Evolutionary conservation across 2,888 invertebrate species (phyloP).

Genomic region (Scelioninae gen. 1): DNA sequence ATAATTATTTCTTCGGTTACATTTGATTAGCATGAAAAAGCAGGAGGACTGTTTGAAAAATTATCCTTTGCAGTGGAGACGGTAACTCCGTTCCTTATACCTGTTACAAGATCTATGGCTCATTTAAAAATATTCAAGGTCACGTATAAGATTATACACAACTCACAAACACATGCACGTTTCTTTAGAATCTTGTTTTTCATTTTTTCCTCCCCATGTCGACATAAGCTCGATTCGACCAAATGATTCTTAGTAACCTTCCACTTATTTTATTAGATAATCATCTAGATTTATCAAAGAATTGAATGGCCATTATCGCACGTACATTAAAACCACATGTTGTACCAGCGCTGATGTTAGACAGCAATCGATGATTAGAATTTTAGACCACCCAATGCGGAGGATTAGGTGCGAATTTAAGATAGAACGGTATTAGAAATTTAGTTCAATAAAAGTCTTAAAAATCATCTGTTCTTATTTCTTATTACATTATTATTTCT

Average conservation of each 20-base stretch:
- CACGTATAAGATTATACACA: slow-evolving; percentile 66
- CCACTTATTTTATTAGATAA: slow-evolving; percentile 60
- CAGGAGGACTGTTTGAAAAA: slow-evolving; percentile 56
- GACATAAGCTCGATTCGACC: slow-evolving; percentile 36
- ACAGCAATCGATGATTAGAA: slow-evolving; percentile 48
- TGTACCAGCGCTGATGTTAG: slow-evolving; percentile 35
- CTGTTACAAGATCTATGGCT: slow-evolving; percentile 68
- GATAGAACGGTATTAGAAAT: no score
- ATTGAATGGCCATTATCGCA: slow-evolving; percentile 57
- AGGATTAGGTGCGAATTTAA: no score
- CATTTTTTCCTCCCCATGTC: slow-evolving; percentile 64
- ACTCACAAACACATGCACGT: no score
- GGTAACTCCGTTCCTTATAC: slow-evolving; percentile 55
- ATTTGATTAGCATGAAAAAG: slow-evolving; percentile 59
- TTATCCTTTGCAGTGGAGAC: slow-evolving; percentile 47
- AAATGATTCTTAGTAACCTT: slow-evolving; percentile 49
- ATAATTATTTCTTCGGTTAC: slow-evolving; percentile 54
- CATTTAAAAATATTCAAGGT: slow-evolving; percentile 69
- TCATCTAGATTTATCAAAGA: slow-evolving; percentile 51
- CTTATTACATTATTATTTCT: no score
- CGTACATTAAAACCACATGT: slow-evolving; percentile 58
- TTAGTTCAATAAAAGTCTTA: no score
- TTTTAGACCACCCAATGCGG: slow-evolving; percentile 62
- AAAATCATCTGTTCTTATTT: no score
- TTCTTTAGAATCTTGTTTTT: slow-evolving; percentile 60